A percentile compares a stretch with the other conserved stretches of the same genome.
These are phyloP conservation scores for Ariopsis seemanni DNA, from an alignment of 2,113 vertebrate genomes.

Conservation along the genomic window DNA sequence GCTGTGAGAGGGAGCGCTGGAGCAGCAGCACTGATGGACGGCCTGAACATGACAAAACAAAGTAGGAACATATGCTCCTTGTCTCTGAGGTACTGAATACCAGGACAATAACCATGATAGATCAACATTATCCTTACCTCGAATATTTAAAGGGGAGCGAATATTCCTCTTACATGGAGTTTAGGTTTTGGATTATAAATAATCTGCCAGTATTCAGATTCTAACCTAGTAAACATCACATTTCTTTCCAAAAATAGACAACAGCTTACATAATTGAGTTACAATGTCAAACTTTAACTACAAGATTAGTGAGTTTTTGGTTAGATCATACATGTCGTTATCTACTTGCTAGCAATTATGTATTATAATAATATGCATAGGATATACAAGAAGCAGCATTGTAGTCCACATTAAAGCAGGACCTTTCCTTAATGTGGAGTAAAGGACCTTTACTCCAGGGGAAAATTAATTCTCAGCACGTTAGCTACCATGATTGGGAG, in stretches of 20 bases:
- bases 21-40: constrained; percentile 11
- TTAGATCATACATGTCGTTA: neutral
- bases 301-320: neutral
- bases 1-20: constrained; percentile 29
- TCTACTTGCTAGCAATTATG: neutral
- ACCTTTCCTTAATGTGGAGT: constrained; percentile 40
- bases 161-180: neutral
- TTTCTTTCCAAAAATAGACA: neutral
- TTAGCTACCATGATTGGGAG: constrained; percentile 6
- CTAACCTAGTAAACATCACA: neutral
- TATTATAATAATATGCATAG: neutral
- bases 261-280: neutral
- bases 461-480: constrained; percentile 30
- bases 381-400: neutral
- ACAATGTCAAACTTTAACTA: neutral
- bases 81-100: constrained; percentile 8
- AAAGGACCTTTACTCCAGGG: constrained; percentile 42
- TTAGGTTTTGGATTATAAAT: neutral
- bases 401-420: constrained; percentile 7
- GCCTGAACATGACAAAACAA: constrained; percentile 7
- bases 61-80: constrained; percentile 25
- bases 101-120: neutral
- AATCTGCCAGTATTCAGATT: neutral
- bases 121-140: neutral
- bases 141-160: constrained; percentile 16